phyloP scores from a whole-genome alignment of 1,140 invertebrate genomes.

The Drosophila kepulauana region DNA sequence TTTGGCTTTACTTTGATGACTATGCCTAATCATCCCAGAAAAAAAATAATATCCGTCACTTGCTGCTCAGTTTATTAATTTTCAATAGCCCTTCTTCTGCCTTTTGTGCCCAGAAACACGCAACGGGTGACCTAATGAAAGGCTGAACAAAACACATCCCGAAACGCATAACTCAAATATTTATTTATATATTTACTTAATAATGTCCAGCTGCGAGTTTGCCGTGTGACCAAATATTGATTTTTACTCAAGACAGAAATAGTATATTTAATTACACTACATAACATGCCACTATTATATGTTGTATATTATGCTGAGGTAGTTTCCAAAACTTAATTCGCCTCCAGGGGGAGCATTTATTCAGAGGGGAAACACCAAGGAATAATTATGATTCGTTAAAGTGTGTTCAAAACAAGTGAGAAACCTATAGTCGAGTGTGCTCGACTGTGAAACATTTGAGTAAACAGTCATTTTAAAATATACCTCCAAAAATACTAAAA shows the following conservation, averaged over 20 bases:
- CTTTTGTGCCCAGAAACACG: constrained; percentile 8
- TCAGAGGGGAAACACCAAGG: not conserved
- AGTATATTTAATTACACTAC: constrained; percentile 26
- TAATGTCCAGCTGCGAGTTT: constrained; percentile 33
- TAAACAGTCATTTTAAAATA: too few relatives aligned
- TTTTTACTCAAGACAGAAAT: constrained; percentile 25
- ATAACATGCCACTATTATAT: constrained; percentile 12
- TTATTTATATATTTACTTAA: constrained; percentile 40
- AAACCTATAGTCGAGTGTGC: too few relatives aligned
- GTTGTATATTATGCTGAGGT: constrained; percentile 8
- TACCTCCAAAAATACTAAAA: too few relatives aligned
- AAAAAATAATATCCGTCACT: constrained; percentile 15
- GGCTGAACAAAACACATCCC: not conserved
- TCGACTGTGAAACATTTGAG: too few relatives aligned
- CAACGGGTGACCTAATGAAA: constrained; percentile 24
- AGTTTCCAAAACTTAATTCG: not conserved
- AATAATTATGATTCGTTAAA: not conserved
- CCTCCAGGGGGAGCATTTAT: not conserved
- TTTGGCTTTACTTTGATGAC: constrained; percentile 18
- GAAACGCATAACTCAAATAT: constrained; percentile 29
- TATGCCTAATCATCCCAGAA: constrained; percentile 25
- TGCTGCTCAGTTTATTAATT: constrained; percentile 53
- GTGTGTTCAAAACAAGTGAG: too few relatives aligned
- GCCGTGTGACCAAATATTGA: constrained; percentile 12
- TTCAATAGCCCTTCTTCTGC: constrained; percentile 33